Base-by-base conservation (phyloP, 1,140 invertebrate genomes). In the Paraescarpia echinospica region DNA sequence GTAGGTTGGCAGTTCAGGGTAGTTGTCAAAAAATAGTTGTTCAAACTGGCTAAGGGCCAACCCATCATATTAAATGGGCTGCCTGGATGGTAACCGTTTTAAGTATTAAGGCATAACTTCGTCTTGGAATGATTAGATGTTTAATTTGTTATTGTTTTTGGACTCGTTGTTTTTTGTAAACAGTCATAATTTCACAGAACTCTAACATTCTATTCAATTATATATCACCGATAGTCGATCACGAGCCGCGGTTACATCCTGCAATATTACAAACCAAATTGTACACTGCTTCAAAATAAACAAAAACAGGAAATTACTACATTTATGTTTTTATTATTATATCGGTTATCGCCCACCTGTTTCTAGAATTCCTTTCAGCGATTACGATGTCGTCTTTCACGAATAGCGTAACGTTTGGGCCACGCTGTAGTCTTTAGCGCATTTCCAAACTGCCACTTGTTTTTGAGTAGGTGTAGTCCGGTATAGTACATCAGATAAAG, bases 291-390 rank as follows among this genome's bases (percentile, higher is more conserved):
- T 77, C 41, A 41, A 41, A 12, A 6, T 41, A 4, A 41, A 41
- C 59, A 6, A 77, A 77, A 77, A 77, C 59, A 18, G 4, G 8
- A 77, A 77, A 77, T 77, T 77, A 77, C 14, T 1, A 77, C 59
- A 77, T 77, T 77, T 14, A 77, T 77, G 59, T 77, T 77, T 77
- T 31, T 14, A 77, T n/a, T n/a, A n/a, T n/a, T n/a, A n/a, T n/a
- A n/a, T n/a, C n/a, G n/a, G n/a, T n/a, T 77, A 77, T 77, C 59
- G 59, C 59, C 59, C 59, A 77, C 59, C 59, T 77, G 59, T 77
- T 77, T 77, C 9, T 22, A 77, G 59, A 77, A 77, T 77, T 77
- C 59, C 18, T 77, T 77, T 77, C 12, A 77, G 59, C 59, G 22
- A 77, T 18, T 2, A 77, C 59, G 59, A 77, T 31, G 18, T 27